Evolutionary conservation across 2,113 vertebrate species (phyloP).

Genomic region (Dipodomys stephensi): DNA sequence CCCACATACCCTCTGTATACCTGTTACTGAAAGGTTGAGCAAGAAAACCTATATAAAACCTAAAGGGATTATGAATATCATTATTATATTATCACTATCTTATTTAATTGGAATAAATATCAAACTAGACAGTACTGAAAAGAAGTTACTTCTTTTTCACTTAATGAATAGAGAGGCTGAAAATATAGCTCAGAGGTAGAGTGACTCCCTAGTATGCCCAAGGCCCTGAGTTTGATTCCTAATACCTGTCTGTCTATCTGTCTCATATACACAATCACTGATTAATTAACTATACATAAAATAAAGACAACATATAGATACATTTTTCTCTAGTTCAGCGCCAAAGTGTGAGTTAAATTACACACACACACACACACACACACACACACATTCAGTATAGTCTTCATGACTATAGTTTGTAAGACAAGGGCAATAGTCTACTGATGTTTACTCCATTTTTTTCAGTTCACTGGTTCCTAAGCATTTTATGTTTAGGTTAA

Average conservation of each 20-base stretch:
- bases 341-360: neutral
- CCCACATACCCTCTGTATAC: neutral
- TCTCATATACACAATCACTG: too few species aligned
- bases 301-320: neutral
- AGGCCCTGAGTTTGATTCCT: too few species aligned
- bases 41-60: neutral
- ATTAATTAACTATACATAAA: neutral
- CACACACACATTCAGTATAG: neutral
- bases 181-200: too few species aligned
- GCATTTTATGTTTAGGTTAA: neutral
- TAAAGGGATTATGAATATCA: neutral
- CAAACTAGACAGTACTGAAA: neutral
- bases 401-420: neutral
- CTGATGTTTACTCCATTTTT: neutral
- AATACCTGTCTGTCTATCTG: too few species aligned
- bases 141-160: neutral
- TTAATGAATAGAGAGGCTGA: too few species aligned
- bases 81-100: neutral
- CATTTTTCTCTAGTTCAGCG: constrained; percentile 31
- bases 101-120: neutral
- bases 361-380: too few species aligned
- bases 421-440: neutral
- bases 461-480: neutral
- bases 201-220: too few species aligned
- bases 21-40: neutral